Percentiles rank a stretch among this genome's conserved stretches.
Conservation (phyloP, 1,140 invertebrate species). For the Aphaenogaster rudis region DNA sequence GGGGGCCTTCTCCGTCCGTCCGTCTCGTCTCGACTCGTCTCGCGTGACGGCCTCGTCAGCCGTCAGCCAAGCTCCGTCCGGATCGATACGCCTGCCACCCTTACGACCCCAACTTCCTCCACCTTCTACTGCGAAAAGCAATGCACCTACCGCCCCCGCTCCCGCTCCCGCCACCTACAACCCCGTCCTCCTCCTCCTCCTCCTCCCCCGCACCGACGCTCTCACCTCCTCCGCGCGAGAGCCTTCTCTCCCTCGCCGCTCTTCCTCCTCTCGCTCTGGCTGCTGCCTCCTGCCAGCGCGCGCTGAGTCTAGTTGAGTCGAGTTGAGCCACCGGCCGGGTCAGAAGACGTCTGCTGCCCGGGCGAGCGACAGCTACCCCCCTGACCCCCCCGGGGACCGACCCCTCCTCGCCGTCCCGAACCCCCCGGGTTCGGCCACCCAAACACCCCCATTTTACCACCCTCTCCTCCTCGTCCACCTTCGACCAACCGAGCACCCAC, state of each 20-base stretch:
- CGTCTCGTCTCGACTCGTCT: conserved; percentile 86
- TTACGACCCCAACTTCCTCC: conserved; percentile 79
- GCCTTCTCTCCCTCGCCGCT: conserved; percentile 69
- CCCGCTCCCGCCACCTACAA: conserved; percentile 52
- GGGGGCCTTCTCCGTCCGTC: conserved; percentile 79
- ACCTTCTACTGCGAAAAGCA: conserved; percentile 79
- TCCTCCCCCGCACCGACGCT: conserved; percentile 73
- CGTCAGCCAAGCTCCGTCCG: conserved; percentile 85
- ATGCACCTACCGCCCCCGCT: conserved; percentile 76
- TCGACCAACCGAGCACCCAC: conserved; percentile 68
- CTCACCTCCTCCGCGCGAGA: conserved; percentile 70
- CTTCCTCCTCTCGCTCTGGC: conserved; percentile 76
- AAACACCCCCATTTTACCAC: conserved; percentile 74
- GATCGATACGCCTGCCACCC: conserved; percentile 86
- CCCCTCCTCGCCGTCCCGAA: conserved; percentile 67
- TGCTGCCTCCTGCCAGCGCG: conserved; percentile 70
- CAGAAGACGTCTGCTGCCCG: conserved; percentile 87
- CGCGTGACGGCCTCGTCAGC: conserved; percentile 87
- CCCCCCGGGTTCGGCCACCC: conserved; percentile 75
- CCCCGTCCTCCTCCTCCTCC: conserved; percentile 72
- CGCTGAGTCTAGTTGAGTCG: conserved; percentile 84
- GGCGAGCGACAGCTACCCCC: conserved; percentile 86
- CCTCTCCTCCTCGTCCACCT: conserved; percentile 72
- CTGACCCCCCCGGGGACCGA: conserved; percentile 71
- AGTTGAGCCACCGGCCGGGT: conserved; percentile 86